phyloP scores from a whole-genome alignment of 2,797 vertebrate genomes.

The Lepidocolaptes lacrymiger region DNA sequence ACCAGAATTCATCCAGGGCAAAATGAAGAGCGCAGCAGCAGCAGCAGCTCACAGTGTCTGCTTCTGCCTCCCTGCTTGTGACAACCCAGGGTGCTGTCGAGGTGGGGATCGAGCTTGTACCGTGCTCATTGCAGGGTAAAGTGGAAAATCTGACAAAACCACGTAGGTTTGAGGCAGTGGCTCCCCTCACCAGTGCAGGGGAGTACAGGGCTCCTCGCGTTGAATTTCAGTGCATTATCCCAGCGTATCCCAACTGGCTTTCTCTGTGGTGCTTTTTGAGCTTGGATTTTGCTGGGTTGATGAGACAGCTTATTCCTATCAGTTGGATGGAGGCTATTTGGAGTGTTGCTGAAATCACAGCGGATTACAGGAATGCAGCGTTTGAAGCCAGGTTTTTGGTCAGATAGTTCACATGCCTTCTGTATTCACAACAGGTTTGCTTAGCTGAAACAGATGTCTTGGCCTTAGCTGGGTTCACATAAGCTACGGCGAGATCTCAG shows the following conservation, averaged over 20 bases:
- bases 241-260: rapidly evolving
- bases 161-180: rapidly evolving
- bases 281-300: background rate
- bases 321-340: background rate
- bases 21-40: background rate
- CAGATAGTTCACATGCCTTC: background rate
- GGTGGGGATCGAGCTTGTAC: rapidly evolving
- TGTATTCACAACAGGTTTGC: background rate
- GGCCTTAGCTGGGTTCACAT: background rate
- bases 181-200: background rate
- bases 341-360: background rate
- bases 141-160: background rate
- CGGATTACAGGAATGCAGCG: background rate
- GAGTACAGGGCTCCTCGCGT: background rate
- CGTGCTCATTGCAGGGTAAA: background rate
- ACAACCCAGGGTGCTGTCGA: background rate
- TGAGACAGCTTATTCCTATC: background rate
- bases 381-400: conserved; percentile 13
- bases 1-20: background rate
- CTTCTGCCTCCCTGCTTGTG: background rate
- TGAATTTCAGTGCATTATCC: background rate
- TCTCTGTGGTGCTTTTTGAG: background rate
- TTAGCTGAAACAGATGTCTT: conserved; percentile 30
- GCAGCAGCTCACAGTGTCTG: background rate
- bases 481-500: background rate